phyloP scores from a whole-genome alignment of 2,797 vertebrate species.

The Acridotheres tristis region DNA sequence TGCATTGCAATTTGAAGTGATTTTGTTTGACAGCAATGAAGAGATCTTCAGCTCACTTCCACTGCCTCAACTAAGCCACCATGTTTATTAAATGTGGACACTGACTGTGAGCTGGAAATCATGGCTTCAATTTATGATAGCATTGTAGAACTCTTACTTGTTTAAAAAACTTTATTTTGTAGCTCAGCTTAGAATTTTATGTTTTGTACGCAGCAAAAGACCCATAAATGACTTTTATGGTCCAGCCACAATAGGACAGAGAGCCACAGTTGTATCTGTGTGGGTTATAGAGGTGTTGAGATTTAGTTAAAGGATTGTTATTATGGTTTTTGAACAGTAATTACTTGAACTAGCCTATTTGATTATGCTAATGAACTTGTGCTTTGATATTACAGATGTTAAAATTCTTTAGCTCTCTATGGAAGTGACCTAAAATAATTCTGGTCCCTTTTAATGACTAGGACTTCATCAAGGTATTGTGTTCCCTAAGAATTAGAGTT shows the following conservation, averaged over 20 bases:
- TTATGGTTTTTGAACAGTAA: conserved; percentile 30
- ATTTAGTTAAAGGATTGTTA: not conserved
- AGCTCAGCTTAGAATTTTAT: not conserved
- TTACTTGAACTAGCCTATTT: conserved; percentile 24
- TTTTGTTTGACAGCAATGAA: not conserved
- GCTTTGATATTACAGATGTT: conserved; percentile 11
- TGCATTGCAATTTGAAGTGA: not conserved
- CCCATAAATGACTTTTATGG: not conserved
- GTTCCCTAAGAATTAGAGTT: conserved; percentile 6
- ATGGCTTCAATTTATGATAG: not conserved
- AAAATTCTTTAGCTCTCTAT: not conserved
- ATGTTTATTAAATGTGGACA: not conserved
- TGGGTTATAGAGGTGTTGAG: not conserved
- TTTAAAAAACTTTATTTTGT: not conserved
- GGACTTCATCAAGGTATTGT: conserved; percentile 5
- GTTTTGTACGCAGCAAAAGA: not conserved
- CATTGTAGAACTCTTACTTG: not conserved
- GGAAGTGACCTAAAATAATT: conserved; percentile 44
- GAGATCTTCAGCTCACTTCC: not conserved
- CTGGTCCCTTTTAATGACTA: not conserved
- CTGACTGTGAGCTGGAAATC: not conserved
- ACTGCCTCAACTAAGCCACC: not conserved
- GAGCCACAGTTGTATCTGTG: not conserved
- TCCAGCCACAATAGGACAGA: not conserved
- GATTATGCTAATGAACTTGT: conserved; percentile 42